Evolutionary conservation across 2,113 vertebrate species (phyloP), one percentile per base, ranked within the genome.

Genomic region (Leucopsar rothschildi): DNA sequence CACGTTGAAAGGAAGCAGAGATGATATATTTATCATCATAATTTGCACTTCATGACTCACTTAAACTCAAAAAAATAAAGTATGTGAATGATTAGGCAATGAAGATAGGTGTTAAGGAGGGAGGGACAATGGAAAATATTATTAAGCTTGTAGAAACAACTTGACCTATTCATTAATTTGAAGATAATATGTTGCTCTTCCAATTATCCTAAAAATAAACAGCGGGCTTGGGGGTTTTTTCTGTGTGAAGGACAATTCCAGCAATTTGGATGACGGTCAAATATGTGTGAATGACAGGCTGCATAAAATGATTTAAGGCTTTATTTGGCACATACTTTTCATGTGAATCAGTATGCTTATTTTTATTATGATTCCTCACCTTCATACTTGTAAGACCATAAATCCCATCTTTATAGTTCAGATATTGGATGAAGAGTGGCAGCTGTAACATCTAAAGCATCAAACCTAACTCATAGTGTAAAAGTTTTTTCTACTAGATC

Each of bases 201-300:
- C 61, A 92, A 95, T 86, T 92, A 90, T 29, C 55, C 80, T 96
- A 96, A 96, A 95, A 93, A 92, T 90, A 97, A 93, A 64, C 53
- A 82, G 45, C 37, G 44, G 25, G 5, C 0, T 6, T 60, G 28
- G 52, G 28, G 52, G 17, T 29, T 65, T 91, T 85, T 80, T 73
- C 47, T 90, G 8, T 84, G 52, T 77, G 49, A 93, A 92, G 92
- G 72, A 84, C 72, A 83, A 90, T 71, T 94, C 82, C 69, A 92
- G 82, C 61, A 82, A 92, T 81, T 93, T 96, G 86, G 86, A 95
- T 88, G 86, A 57, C 45, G 88, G 80, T 82, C 92, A 90, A 96
- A 42, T 82, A 90, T 86, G 72, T 60, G 45, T 95, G 93, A 95
- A 90, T 88, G 90, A 90, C 76, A 96, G 37, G 69, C 69, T 69